phyloP scores from a whole-genome alignment of 2,888 invertebrate species.

The Helicoverpa assulta region DNA sequence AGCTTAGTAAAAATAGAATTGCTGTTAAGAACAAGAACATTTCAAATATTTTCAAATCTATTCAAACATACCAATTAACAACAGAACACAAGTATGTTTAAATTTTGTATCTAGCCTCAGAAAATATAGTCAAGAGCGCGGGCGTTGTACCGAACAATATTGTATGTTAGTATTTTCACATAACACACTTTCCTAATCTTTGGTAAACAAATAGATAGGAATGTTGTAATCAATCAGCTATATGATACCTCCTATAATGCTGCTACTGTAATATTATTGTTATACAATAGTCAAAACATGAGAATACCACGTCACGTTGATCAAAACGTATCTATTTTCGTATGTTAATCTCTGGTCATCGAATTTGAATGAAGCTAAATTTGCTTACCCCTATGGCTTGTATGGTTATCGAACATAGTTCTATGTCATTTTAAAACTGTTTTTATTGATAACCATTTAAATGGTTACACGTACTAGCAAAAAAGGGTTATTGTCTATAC shows the following conservation, averaged over 20 bases:
- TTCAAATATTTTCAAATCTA: neutral
- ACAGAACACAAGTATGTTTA: conserved; percentile 19
- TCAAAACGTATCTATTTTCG: conserved; percentile 44
- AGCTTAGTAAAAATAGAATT: no score
- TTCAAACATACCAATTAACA: neutral
- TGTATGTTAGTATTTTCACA: conserved; percentile 18
- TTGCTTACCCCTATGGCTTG: conserved; percentile 38
- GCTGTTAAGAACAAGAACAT: no score
- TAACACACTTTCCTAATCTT: conserved; percentile 39
- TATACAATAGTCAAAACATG: conserved; percentile 28
- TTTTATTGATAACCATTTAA: conserved; percentile 1
- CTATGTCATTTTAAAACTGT: conserved; percentile 19
- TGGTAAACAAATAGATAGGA: conserved; percentile 37
- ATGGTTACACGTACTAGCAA: neutral
- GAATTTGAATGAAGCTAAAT: conserved; percentile 57
- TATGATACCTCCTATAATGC: conserved; percentile 17
- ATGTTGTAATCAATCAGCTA: conserved; percentile 38
- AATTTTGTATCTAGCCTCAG: conserved; percentile 15
- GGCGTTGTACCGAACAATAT: neutral
- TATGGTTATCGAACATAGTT: conserved; percentile 23
- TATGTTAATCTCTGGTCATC: conserved; percentile 51
- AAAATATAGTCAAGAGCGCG: neutral
- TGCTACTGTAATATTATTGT: conserved; percentile 17
- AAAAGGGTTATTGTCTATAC: neutral
- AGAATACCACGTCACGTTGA: conserved; percentile 35